Evolutionary conservation across 2,113 vertebrate species (phyloP), one percentile per base, ranked within the genome.

Genomic region (Centropus bengalensis): DNA sequence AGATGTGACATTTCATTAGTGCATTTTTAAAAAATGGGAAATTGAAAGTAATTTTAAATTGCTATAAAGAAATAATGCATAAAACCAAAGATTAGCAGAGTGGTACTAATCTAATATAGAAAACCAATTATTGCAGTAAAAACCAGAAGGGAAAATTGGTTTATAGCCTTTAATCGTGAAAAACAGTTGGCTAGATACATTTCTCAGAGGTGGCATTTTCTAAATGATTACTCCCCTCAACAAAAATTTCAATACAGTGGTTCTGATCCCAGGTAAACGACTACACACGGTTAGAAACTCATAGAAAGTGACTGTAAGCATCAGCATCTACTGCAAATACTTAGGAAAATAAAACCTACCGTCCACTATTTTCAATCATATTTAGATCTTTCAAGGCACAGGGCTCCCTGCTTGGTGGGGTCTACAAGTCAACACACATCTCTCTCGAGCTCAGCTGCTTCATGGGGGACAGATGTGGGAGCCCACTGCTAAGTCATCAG

Each of bases 391-490:
- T 27, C 66, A 40, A 3, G 9, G 55, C 42, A 40, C 23, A 44
- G n/a, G 40, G 24, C 13, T 85, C 27, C 26, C 47, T 30, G 16
- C 6, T 10, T 9, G 10, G 6, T 19, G 14, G 9, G 6, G 21
- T 15, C 19, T 42, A 17, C 1, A 3, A 56, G 38, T 26, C 38
- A 54, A 67, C 19, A 18, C 26, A 7, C 18, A 42, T 4, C 21
- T 40, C 9, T 9, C 18, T 54, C 2, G 0, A 40, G 26, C 9
- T 80, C 38, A 63, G 32, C 22, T 47, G 3, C 16, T 69, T 21
- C 2, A 0, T 2, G 36, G 23, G 70, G 70, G 55, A 66, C 0
- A 1, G 69, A 81, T 6, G 18, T 13, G 14, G 15, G 7, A 81
- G 27, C 45, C 49, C 45, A 26, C 30, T 33, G 28, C 28, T 69